A percentile compares a stretch with the other conserved stretches of the same genome.
These are phyloP conservation scores for Tetanocera ferruginea DNA, from an alignment of 2,888 invertebrate species.

Conservation along the genomic window DNA sequence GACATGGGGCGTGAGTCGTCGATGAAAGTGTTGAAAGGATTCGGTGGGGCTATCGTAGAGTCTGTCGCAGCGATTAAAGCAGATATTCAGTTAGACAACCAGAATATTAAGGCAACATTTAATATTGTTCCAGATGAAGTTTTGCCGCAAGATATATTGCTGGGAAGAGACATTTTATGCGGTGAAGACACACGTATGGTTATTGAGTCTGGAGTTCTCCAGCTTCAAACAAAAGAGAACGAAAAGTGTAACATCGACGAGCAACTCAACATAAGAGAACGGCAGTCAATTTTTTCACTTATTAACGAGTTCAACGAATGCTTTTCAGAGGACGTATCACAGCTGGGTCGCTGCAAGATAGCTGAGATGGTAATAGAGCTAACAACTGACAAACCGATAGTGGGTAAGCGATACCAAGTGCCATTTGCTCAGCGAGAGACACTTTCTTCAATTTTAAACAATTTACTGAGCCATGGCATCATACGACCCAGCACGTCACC, in stretches of 20 bases:
- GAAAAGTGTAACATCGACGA: background rate
- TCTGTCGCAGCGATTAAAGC: conserved; percentile 21
- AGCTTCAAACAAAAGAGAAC: conserved; percentile 28
- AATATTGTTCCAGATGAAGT: conserved; percentile 40
- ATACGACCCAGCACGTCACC: conserved; percentile 40
- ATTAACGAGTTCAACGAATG: conserved; percentile 17
- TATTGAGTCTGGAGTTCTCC: conserved; percentile 41
- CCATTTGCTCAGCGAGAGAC: conserved; percentile 38
- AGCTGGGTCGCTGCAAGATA: conserved; percentile 41
- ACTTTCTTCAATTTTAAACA: conserved; percentile 31
- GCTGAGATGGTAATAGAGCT: conserved; percentile 41
- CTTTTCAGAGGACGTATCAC: conserved; percentile 40
- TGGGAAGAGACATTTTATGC: conserved; percentile 44
- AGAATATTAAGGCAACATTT: conserved; percentile 14
- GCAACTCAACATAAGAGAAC: background rate
- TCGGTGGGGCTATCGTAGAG: conserved; percentile 43
- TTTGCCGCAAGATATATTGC: conserved; percentile 32
- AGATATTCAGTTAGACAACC: conserved; percentile 27
- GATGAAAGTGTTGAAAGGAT: conserved; percentile 39
- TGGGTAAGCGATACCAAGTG: conserved; percentile 46
- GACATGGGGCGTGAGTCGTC: background rate
- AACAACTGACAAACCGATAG: conserved; percentile 38
- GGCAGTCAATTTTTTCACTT: background rate
- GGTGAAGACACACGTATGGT: conserved; percentile 34
- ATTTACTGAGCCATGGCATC: conserved; percentile 35